Conservation (phyloP, 2,888 invertebrate genomes). For the Pandemis cinnamomeana region DNA sequence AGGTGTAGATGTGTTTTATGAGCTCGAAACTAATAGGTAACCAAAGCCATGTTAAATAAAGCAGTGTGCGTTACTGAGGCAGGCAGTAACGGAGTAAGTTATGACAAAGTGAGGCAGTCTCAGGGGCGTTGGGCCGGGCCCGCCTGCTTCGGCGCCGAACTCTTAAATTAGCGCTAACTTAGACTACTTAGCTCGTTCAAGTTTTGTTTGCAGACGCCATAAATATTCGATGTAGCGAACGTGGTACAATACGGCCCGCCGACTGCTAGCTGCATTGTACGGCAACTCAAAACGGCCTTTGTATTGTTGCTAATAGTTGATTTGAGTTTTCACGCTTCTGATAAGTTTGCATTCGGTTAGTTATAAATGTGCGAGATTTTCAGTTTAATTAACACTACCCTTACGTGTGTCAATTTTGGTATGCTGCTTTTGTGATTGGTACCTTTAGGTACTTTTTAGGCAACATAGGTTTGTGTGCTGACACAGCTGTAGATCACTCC, state of each 20-base stretch:
- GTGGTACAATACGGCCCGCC: conserved; percentile 64
- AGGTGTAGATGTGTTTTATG: conserved; percentile 10
- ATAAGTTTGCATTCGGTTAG: conserved; percentile 35
- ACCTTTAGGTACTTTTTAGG: not conserved
- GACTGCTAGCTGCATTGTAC: conserved; percentile 63
- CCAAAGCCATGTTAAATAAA: conserved; percentile 69
- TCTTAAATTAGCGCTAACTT: conserved; percentile 83
- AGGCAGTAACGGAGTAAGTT: conserved; percentile 64
- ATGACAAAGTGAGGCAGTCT: conserved; percentile 74
- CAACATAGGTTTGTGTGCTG: not conserved
- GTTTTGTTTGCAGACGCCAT: conserved; percentile 80
- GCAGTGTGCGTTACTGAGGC: conserved; percentile 46
- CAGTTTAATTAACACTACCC: not conserved
- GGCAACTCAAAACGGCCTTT: conserved; percentile 63
- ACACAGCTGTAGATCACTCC: not conserved
- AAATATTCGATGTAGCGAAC: conserved; percentile 75
- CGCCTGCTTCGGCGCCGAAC: conserved; percentile 66
- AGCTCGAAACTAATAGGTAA: conserved; percentile 49
- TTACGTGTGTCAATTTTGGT: not conserved
- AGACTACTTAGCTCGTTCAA: conserved; percentile 80
- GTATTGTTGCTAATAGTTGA: conserved; percentile 60
- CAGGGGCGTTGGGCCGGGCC: conserved; percentile 57
- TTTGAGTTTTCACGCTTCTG: conserved; percentile 49
- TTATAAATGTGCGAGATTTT: conserved; percentile 21
- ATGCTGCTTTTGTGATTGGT: not conserved